These are phyloP conservation scores for Gymnocheta viridis DNA, from an alignment of 2,888 invertebrate genomes.

Conservation along the genomic window DNA sequence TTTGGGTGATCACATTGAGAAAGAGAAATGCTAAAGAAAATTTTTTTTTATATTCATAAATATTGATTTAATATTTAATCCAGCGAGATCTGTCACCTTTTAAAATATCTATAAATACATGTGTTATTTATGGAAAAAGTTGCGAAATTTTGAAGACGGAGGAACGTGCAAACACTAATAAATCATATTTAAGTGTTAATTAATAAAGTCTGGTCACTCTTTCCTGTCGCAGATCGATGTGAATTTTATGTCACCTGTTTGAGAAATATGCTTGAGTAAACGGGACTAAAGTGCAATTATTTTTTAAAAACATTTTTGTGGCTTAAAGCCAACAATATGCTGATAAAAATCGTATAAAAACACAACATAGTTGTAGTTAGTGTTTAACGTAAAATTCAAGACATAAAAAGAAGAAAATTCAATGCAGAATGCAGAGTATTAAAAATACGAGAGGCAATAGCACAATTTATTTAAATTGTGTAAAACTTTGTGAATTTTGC, in stretches of 20 bases:
- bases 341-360: neutral
- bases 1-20: neutral
- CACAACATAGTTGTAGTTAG: neutral
- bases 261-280: neutral
- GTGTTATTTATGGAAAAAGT: too few relatives aligned
- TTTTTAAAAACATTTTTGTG: slow-evolving; percentile 6
- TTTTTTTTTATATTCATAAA: too few relatives aligned
- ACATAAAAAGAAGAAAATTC: neutral
- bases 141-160: too few relatives aligned
- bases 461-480: neutral
- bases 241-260: slow-evolving; percentile 41
- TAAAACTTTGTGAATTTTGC: too few relatives aligned
- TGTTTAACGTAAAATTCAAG: neutral
- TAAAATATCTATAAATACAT: too few relatives aligned
- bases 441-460: too few relatives aligned
- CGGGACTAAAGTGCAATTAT: slow-evolving; percentile 8
- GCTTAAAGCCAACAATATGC: slow-evolving; percentile 1
- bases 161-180: too few relatives aligned
- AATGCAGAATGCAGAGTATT: neutral
- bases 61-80: too few relatives aligned
- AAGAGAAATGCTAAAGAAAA: too few relatives aligned
- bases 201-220: slow-evolving; percentile 7
- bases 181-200: neutral
- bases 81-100: too few relatives aligned
- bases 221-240: slow-evolving; percentile 8